These are phyloP conservation scores for Parasteatoda lunata DNA, from an alignment of 2,888 invertebrate genomes.

Conservation along the genomic window DNA sequence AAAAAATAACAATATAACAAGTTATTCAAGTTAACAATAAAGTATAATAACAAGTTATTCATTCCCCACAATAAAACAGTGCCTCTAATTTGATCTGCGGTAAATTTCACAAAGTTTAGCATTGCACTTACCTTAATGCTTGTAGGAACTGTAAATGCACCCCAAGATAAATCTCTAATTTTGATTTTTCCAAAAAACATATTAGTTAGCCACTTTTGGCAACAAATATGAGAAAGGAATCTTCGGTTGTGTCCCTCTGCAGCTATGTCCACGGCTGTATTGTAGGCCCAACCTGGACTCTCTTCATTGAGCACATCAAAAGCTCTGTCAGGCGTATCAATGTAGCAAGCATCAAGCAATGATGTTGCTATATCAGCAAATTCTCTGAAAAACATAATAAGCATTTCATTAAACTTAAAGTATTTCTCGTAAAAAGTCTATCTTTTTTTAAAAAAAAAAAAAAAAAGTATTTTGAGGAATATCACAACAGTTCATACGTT, in stretches of 20 bases:
- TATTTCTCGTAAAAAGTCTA: neutral
- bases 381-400: constrained; percentile 58
- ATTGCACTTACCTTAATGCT: constrained; percentile 73
- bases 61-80: no score
- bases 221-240: constrained; percentile 76
- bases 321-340: constrained; percentile 72
- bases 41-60: no score
- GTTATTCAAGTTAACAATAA: no score
- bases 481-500: no score
- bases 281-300: constrained; percentile 74
- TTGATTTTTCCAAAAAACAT: constrained; percentile 74
- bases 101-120: neutral
- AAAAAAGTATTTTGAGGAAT: no score
- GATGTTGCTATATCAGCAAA: constrained; percentile 72
- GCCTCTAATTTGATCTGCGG: no score
- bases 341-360: constrained; percentile 73
- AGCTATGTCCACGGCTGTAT: constrained; percentile 74
- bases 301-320: constrained; percentile 73
- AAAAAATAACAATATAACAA: no score
- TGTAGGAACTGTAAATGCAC: constrained; percentile 72
- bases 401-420: neutral
- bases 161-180: constrained; percentile 73
- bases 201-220: constrained; percentile 76
- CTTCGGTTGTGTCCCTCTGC: constrained; percentile 74
- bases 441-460: no score